Conservation (phyloP, 23 tunicate genomes). For the Styela plicata region DNA sequence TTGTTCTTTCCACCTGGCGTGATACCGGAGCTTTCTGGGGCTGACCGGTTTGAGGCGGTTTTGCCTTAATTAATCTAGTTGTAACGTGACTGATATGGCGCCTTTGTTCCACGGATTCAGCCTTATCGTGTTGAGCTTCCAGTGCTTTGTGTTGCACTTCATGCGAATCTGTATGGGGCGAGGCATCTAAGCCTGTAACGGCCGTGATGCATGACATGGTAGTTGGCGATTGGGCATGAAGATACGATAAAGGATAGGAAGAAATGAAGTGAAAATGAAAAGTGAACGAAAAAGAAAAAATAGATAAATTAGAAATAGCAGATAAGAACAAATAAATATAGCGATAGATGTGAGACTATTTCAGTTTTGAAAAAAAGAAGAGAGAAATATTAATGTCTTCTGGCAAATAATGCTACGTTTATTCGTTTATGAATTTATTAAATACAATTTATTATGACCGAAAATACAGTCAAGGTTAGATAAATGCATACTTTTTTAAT, state of each 20-base stretch:
- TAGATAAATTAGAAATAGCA: neutral
- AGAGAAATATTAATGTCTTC: no score
- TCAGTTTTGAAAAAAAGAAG: no score
- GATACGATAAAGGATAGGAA: constrained; percentile 20
- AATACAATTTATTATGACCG: no score
- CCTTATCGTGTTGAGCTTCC: constrained; percentile 14
- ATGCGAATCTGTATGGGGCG: constrained; percentile 1
- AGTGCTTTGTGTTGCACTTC: constrained; percentile 13
- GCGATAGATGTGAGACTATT: no score
- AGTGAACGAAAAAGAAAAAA: constrained; percentile 1
- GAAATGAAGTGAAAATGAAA: constrained; percentile 23
- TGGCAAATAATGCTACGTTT: no score
- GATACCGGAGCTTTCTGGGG: neutral
- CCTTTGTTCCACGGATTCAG: constrained; percentile 19
- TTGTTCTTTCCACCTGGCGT: constrained; percentile 8
- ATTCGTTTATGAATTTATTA: no score
- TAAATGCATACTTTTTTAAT: no score
- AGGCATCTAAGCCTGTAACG: constrained; percentile 10
- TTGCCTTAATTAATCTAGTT: constrained; percentile 51
- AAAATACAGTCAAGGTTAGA: no score
- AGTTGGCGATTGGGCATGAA: neutral
- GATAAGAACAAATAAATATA: neutral
- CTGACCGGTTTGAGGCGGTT: constrained; percentile 26
- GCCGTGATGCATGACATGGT: neutral
- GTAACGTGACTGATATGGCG: constrained; percentile 86